Base-by-base conservation (phyloP, 2,113 vertebrate genomes). In the Eretmochelys imbricata region DNA sequence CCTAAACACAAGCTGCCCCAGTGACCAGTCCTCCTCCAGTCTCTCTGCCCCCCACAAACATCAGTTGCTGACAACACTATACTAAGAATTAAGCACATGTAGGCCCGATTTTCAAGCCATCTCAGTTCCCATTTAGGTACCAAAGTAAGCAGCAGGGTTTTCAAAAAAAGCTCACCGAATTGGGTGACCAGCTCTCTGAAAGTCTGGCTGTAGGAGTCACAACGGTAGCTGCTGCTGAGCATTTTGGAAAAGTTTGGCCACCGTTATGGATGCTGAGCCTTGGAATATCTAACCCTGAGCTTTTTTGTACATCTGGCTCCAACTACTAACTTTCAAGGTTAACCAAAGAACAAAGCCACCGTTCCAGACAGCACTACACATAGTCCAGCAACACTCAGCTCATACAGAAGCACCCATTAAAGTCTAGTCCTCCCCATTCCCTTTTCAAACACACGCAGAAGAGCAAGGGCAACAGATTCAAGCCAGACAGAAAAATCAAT, bases 401-500 rank as follows among this genome's bases (percentile, higher is more conserved):
- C 6, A 48, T 48, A 78, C 6, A 48, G 54, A 1, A 5, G 25
- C 49, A 46, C 75, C 0, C 62, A 78, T 46, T 46, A 2, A 0
- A 53, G 31, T 57, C 76, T 10, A 5, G 49, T 50, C 55, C 87
- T 72, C 65, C 72, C 79, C 50, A 89, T 82, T 85, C 92, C 90
- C 89, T 59, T 95, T 79, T 84, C 55, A 92, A 49, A 86, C 69
- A 16, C 42, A 27, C 57, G 83, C 86, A 65, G 38, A 85, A 87
- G 7, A 93, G 53, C 75, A 89, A 87, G 35, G 87, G 88, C 89
- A 91, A 90, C 78, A 69, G 48, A 88, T 31, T 93, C 31, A 2
- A 93, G 42, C 93, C 80, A 93, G 91, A 89, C 94, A 92, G 76
- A 46, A 95, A 95, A 96, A 96, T 91, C 91, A 95, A 75, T 46